phyloP scores from a whole-genome alignment of 1,140 invertebrate species.

The Trichoplusia ni region DNA sequence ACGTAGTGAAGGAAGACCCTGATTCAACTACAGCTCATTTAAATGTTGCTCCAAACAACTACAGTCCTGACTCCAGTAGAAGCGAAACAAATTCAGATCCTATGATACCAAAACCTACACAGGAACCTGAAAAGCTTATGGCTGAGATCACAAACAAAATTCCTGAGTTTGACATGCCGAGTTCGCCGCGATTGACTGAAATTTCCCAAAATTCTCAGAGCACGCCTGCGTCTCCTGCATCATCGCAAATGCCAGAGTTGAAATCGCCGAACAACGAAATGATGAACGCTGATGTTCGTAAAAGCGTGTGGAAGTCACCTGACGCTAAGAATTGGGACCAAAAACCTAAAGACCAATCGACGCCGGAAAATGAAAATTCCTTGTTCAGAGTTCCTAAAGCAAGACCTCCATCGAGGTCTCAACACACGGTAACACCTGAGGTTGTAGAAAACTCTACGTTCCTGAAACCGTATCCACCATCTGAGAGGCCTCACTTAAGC shows the following conservation, averaged over 20 bases:
- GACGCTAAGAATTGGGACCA: constrained; percentile 75
- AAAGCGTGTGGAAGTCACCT: constrained; percentile 77
- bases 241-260: constrained; percentile 62
- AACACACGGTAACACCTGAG: constrained; percentile 69
- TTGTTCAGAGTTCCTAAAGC: constrained; percentile 86
- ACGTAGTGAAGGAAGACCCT: constrained; percentile 83
- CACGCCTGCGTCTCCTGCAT: constrained; percentile 64
- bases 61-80: constrained; percentile 77
- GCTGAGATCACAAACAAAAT: constrained; percentile 63
- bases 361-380: constrained; percentile 76
- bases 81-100: constrained; percentile 68
- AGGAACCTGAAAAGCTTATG: constrained; percentile 63
- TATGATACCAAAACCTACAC: constrained; percentile 49
- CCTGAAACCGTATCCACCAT: constrained; percentile 82
- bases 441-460: constrained; percentile 78
- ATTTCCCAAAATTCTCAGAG: constrained; percentile 70
- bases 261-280: constrained; percentile 71
- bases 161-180: constrained; percentile 72
- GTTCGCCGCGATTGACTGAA: constrained; percentile 70
- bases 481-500: constrained; percentile 64
- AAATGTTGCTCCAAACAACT: constrained; percentile 75
- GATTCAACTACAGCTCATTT: constrained; percentile 85
- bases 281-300: constrained; percentile 55
- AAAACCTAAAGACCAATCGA: constrained; percentile 61
- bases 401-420: constrained; percentile 84